Percentiles rank a stretch among this genome's conserved stretches.
Evolutionary conservation across 2,797 vertebrate species (phyloP).

Genomic region (Artibeus jamaicensis): DNA sequence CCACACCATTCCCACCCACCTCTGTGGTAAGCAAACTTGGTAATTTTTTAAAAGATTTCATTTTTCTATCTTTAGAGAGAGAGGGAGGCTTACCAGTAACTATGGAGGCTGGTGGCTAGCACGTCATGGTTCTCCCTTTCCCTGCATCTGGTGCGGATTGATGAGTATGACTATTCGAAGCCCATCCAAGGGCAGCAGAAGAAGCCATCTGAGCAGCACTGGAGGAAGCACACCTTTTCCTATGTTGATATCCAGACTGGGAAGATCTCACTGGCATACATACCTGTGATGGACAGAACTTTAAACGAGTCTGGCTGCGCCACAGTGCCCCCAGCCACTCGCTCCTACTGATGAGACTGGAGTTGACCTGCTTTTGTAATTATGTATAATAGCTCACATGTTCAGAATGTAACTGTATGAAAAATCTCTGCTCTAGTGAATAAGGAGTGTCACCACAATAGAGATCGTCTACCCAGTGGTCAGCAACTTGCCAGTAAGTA

Average conservation of each 20-base stretch:
- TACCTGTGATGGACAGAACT: constrained; percentile 94
- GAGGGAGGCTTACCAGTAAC: no score
- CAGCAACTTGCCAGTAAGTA: background rate
- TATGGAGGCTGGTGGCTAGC: no score
- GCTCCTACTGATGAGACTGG: constrained; percentile 89
- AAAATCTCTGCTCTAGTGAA: background rate
- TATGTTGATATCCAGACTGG: constrained; percentile 90
- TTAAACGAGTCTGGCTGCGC: constrained; percentile 93
- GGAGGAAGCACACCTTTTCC: constrained; percentile 97
- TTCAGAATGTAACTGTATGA: no score
- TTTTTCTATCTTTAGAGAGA: background rate
- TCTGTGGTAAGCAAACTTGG: background rate
- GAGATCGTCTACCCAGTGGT: background rate
- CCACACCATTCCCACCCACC: background rate
- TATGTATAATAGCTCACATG: background rate
- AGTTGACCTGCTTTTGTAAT: background rate
- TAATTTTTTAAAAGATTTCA: no score
- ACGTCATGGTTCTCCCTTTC: no score
- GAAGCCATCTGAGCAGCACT: constrained; percentile 90
- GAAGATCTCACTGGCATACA: constrained; percentile 96
- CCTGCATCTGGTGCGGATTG: constrained; percentile 85
- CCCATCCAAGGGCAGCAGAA: constrained; percentile 92
- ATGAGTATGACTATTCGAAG: constrained; percentile 95
- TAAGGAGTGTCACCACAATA: background rate
- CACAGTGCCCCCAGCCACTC: constrained; percentile 95